Percentiles rank a stretch among this genome's conserved stretches.
Evolutionary conservation across 2,797 vertebrate species (phyloP).

Genomic region (Etheostoma nigrum): DNA sequence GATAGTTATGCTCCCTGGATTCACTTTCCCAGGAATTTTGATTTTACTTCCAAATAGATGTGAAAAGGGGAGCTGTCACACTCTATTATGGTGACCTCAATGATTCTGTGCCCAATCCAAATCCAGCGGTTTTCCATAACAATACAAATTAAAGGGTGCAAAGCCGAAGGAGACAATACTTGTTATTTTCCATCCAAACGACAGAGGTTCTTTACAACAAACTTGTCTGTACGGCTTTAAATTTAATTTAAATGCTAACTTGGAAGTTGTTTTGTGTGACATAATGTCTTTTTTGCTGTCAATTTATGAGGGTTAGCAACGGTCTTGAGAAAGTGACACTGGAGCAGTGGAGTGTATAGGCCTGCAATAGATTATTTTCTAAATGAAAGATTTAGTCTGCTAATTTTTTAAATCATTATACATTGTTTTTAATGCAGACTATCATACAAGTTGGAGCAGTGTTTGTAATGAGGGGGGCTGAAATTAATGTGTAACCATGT

Average conservation of each 20-base stretch:
- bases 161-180: slow-evolving; percentile 80
- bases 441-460: slow-evolving; percentile 4
- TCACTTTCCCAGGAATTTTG: slow-evolving; percentile 83
- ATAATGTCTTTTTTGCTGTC: slow-evolving; percentile 68
- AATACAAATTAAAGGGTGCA: slow-evolving; percentile 83
- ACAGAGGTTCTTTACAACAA: slow-evolving; percentile 78
- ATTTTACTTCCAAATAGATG: slow-evolving; percentile 83
- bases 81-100: slow-evolving; percentile 83
- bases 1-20: slow-evolving; percentile 69
- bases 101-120: slow-evolving; percentile 81
- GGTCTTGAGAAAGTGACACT: slow-evolving; percentile 60
- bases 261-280: slow-evolving; percentile 73
- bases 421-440: slow-evolving; percentile 15
- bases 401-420: neutral
- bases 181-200: slow-evolving; percentile 78
- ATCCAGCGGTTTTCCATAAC: slow-evolving; percentile 85
- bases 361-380: slow-evolving; percentile 38
- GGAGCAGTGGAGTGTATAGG: slow-evolving; percentile 17
- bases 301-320: slow-evolving; percentile 62
- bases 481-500: slow-evolving; percentile 13
- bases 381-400: slow-evolving; percentile 20
- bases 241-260: slow-evolving; percentile 54
- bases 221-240: slow-evolving; percentile 70
- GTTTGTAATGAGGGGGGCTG: slow-evolving; percentile 21
- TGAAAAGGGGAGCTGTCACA: slow-evolving; percentile 84